phyloP scores from a whole-genome alignment of 2,797 vertebrate genomes.

The Rousettus madagascariensis region DNA sequence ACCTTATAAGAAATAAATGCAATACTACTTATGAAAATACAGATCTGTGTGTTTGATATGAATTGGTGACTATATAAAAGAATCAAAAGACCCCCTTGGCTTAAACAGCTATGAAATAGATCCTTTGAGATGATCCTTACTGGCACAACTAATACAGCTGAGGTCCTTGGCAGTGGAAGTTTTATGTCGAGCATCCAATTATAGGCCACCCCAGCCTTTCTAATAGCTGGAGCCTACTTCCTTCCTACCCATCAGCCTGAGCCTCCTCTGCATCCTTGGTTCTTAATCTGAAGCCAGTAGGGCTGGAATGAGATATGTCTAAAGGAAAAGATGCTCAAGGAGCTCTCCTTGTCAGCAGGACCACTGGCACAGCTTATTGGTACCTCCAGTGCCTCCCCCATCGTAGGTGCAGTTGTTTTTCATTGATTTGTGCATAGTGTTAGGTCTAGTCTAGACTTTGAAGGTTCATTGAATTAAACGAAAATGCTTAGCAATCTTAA shows the following conservation, averaged over 20 bases:
- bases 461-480: not conserved
- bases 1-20: not conserved
- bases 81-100: not conserved
- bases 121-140: not conserved
- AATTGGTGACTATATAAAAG: not conserved
- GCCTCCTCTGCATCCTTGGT: not conserved
- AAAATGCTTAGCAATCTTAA: not conserved
- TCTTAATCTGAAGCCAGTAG: not conserved
- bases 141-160: not conserved
- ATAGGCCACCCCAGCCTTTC: not conserved
- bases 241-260: not conserved
- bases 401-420: not conserved
- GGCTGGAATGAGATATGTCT: not conserved
- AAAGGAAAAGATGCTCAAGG: not conserved
- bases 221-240: not conserved
- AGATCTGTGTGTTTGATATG: not conserved
- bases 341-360: not conserved
- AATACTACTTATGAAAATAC: not conserved
- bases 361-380: rapidly evolving
- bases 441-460: not conserved
- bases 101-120: not conserved
- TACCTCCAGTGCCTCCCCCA: not conserved
- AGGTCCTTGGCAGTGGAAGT: not conserved
- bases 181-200: not conserved
- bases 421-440: not conserved